Percentiles rank a stretch among this genome's conserved stretches.
These are phyloP conservation scores for Paguma larvata DNA, from an alignment of 2,797 vertebrate species.

Conservation along the genomic window DNA sequence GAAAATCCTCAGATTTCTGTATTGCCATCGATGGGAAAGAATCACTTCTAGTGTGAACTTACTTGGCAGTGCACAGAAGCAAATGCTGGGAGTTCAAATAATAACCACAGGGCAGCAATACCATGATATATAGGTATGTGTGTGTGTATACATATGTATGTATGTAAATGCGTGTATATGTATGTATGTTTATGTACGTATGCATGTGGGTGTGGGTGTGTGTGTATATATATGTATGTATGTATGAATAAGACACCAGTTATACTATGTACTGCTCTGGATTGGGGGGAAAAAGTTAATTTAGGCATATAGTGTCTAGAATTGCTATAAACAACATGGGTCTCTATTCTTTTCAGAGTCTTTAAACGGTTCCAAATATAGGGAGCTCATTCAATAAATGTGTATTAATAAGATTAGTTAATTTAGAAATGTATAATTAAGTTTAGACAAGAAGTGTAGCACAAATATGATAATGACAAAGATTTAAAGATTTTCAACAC, in stretches of 20 bases:
- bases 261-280: neutral
- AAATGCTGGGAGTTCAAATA: neutral
- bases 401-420: neutral
- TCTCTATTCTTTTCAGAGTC: constrained; percentile 1
- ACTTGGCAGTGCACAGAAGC: neutral
- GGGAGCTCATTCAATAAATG: neutral
- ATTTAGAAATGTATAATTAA: constrained; percentile 38
- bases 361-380: neutral
- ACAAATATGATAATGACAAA: constrained; percentile 61
- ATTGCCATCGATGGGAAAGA: neutral
- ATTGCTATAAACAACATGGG: neutral
- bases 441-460: neutral
- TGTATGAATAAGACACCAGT: neutral
- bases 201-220: neutral
- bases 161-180: neutral
- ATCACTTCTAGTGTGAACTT: neutral
- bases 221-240: too few relatives aligned
- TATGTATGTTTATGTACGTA: too few relatives aligned
- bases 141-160: neutral
- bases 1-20: neutral
- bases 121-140: neutral
- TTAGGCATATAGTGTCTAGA: neutral
- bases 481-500: constrained; percentile 39
- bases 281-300: neutral
- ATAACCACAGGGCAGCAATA: neutral